Percentiles rank a stretch among this genome's conserved stretches.
These are phyloP conservation scores for Lutjanus argentimaculatus DNA, from an alignment of 2,797 vertebrate species.

Conservation along the genomic window DNA sequence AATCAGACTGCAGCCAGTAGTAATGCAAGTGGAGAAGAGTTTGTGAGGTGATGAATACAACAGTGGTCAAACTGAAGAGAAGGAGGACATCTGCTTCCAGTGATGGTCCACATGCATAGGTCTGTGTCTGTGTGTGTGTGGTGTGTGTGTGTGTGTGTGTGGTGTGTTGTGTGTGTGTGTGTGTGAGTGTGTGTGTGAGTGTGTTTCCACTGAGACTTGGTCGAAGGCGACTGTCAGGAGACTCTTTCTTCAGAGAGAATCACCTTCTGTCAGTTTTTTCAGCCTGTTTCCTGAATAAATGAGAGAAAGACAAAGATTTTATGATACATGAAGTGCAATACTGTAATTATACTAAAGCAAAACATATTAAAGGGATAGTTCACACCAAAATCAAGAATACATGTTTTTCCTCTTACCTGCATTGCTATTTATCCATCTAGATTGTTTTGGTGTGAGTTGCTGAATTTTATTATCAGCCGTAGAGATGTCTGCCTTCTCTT, in stretches of 20 bases:
- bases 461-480: too few species aligned
- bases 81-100: conserved; percentile 67
- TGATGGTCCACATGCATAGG: conserved; percentile 62
- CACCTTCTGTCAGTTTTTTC: conserved; percentile 67
- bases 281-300: conserved; percentile 58
- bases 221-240: conserved; percentile 36
- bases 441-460: too few species aligned
- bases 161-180: conserved; percentile 36
- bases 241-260: conserved; percentile 63
- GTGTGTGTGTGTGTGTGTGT: conserved; percentile 26
- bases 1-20: conserved; percentile 57
- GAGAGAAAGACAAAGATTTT: conserved; percentile 24
- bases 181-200: conserved; percentile 35
- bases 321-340: neutral
- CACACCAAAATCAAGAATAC: too few species aligned
- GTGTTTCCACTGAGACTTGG: conserved; percentile 48
- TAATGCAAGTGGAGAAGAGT: conserved; percentile 55
- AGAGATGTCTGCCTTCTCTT: too few species aligned
- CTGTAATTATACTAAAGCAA: neutral
- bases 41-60: conserved; percentile 51
- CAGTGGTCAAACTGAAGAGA: conserved; percentile 62
- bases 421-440: too few species aligned
- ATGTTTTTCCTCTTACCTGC: too few species aligned
- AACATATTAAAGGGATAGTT: neutral
- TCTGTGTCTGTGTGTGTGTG: conserved; percentile 26